Evolutionary conservation across 2,888 invertebrate genomes (phyloP).

Genomic region (Agrilus mali): DNA sequence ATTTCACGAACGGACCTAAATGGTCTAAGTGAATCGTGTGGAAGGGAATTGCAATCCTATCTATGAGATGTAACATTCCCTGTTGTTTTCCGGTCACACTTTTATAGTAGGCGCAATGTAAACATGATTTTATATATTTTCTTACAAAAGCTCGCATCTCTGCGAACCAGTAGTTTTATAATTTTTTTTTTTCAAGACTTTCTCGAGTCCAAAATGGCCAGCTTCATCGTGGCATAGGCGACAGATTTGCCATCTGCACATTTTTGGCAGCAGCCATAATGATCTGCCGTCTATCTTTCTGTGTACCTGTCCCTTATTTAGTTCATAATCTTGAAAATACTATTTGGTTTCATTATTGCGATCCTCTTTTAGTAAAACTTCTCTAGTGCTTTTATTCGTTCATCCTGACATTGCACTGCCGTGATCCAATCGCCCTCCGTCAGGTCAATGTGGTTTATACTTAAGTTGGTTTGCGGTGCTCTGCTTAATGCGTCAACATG

Average conservation of each 20-base stretch:
- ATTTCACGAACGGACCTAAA: slow-evolving; percentile 18
- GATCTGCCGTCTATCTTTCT: not conserved
- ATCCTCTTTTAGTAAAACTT: slow-evolving; percentile 5
- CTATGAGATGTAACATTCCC: slow-evolving; percentile 20
- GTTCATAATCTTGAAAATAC: slow-evolving; percentile 12
- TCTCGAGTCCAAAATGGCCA: slow-evolving; percentile 13
- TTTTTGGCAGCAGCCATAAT: slow-evolving; percentile 7
- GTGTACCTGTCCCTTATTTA: not conserved
- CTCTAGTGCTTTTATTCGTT: not conserved
- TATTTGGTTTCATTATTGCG: slow-evolving; percentile 9
- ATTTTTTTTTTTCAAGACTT: slow-evolving; percentile 10
- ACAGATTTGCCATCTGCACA: slow-evolving; percentile 10
- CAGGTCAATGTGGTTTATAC: slow-evolving; percentile 2
- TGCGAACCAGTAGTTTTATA: slow-evolving; percentile 15
- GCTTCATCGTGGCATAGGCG: slow-evolving; percentile 14
- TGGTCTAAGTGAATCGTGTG: slow-evolving; percentile 17
- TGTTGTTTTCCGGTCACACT: slow-evolving; percentile 11
- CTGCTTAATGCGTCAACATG: slow-evolving; percentile 11
- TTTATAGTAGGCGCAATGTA: slow-evolving; percentile 20
- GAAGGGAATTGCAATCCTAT: slow-evolving; percentile 8
- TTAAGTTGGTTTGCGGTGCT: not conserved
- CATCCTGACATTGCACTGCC: slow-evolving; percentile 3
- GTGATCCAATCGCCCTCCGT: slow-evolving; percentile 4
- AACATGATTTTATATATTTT: slow-evolving; percentile 20
- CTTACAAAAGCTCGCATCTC: slow-evolving; percentile 17